Evolutionary conservation across 2,888 invertebrate genomes (phyloP).

Genomic region (Epicampocera succincta): DNA sequence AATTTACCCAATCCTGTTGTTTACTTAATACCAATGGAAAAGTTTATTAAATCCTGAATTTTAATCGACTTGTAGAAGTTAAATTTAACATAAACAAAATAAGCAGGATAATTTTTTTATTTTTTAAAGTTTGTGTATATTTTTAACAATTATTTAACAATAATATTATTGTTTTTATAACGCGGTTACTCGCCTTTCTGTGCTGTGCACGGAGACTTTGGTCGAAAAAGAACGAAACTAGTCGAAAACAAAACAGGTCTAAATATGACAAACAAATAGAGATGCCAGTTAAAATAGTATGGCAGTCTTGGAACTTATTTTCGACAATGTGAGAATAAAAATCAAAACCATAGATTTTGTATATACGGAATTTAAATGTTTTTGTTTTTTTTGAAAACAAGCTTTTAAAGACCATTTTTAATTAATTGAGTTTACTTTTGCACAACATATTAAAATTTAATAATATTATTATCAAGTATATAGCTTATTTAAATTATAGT

Average conservation of each 20-base stretch:
- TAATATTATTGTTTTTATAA: conserved; percentile 68
- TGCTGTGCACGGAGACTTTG: conserved; percentile 60
- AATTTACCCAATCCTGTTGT: conserved; percentile 45
- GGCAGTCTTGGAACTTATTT: background rate
- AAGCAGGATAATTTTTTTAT: conserved; percentile 22
- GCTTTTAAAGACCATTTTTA: too few species aligned
- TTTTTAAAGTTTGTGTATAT: conserved; percentile 38
- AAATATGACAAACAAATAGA: conserved; percentile 32
- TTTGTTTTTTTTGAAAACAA: too few species aligned
- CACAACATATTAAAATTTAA: too few species aligned
- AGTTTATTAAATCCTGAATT: background rate
- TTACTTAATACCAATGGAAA: conserved; percentile 53
- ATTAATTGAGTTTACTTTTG: too few species aligned
- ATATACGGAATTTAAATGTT: too few species aligned
- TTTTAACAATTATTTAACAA: conserved; percentile 59
- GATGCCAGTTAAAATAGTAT: conserved; percentile 10
- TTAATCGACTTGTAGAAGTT: background rate
- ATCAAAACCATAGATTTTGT: too few species aligned
- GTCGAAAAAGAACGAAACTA: conserved; percentile 64
- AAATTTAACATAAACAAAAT: conserved; percentile 8
- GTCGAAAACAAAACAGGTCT: conserved; percentile 37
- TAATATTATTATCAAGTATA: too few species aligned
- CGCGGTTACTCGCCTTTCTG: conserved; percentile 66
- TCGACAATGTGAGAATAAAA: background rate
- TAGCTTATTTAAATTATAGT: too few species aligned